These are phyloP conservation scores for Carassius auratus DNA, from an alignment of 2,113 vertebrate species.

Conservation along the genomic window DNA sequence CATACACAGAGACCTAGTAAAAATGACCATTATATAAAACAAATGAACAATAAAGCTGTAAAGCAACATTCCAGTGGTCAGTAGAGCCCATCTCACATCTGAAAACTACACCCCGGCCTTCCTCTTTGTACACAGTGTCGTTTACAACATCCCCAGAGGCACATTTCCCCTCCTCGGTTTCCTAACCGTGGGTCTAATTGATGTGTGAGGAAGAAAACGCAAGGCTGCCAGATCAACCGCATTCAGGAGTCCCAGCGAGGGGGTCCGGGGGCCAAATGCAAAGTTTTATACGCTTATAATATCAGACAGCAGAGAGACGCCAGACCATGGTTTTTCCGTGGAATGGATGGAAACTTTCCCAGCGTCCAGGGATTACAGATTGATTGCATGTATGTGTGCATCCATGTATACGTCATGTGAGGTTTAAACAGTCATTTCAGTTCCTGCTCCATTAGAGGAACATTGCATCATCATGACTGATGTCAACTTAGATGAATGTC, in stretches of 20 bases:
- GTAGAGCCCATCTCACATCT: conserved; percentile 30
- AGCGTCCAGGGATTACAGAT: not conserved
- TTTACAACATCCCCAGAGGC: conserved; percentile 17
- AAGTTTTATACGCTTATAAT: conserved; percentile 42
- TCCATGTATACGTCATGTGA: not conserved
- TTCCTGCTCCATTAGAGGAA: conserved; percentile 16
- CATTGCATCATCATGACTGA: conserved; percentile 34
- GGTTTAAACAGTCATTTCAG: conserved; percentile 12
- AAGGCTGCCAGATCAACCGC: conserved; percentile 41
- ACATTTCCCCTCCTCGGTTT: conserved; percentile 36
- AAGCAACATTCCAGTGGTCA: not conserved
- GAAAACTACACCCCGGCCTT: conserved; percentile 22
- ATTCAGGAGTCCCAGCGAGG: conserved; percentile 32
- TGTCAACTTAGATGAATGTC: not conserved
- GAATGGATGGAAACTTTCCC: conserved; percentile 30
- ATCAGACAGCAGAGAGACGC: conserved; percentile 41
- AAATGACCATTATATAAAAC: not conserved
- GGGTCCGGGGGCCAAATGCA: conserved; percentile 45
- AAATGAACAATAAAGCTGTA: not conserved
- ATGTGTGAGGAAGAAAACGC: conserved; percentile 31
- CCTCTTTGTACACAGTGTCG: conserved; percentile 8
- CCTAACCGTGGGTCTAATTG: conserved; percentile 38
- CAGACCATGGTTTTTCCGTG: conserved; percentile 34
- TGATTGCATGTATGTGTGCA: conserved; percentile 21
- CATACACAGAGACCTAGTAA: not conserved